A percentile compares a stretch with the other conserved stretches of the same genome.
phyloP scores from a whole-genome alignment of 2,888 invertebrate genomes.

The Nephrotoma appendiculata region DNA sequence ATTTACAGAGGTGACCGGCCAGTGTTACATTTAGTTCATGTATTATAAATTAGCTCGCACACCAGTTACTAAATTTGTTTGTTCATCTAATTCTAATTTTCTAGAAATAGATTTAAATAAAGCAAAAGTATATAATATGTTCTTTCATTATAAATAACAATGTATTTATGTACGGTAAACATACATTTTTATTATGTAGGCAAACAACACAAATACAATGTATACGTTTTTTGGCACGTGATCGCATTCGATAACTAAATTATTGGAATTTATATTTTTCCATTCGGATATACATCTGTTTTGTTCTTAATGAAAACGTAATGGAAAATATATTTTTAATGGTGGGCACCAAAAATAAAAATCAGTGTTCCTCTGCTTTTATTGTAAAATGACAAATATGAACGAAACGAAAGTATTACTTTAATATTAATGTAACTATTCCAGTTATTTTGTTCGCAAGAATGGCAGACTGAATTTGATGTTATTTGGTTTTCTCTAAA shows the following conservation, averaged over 20 bases:
- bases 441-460: too few relatives aligned
- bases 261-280: neutral
- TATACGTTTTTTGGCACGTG: neutral
- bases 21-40: too few relatives aligned
- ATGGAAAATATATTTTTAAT: neutral
- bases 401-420: too few relatives aligned
- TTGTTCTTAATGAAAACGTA: neutral
- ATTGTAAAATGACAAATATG: neutral
- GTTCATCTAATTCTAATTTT: neutral
- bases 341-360: neutral
- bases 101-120: neutral
- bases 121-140: neutral
- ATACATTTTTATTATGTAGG: neutral
- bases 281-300: neutral
- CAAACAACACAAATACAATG: neutral
- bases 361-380: neutral
- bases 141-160: neutral
- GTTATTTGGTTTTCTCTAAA: too few relatives aligned
- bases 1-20: too few relatives aligned
- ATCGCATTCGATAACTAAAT: neutral
- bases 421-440: too few relatives aligned
- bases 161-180: neutral
- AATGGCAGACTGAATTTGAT: too few relatives aligned
- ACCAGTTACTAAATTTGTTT: neutral
- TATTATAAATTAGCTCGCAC: neutral